Percentiles rank a stretch among this genome's conserved stretches.
Conservation (phyloP, 92 coral and sea anemone species). For the Palythoa grandis region DNA sequence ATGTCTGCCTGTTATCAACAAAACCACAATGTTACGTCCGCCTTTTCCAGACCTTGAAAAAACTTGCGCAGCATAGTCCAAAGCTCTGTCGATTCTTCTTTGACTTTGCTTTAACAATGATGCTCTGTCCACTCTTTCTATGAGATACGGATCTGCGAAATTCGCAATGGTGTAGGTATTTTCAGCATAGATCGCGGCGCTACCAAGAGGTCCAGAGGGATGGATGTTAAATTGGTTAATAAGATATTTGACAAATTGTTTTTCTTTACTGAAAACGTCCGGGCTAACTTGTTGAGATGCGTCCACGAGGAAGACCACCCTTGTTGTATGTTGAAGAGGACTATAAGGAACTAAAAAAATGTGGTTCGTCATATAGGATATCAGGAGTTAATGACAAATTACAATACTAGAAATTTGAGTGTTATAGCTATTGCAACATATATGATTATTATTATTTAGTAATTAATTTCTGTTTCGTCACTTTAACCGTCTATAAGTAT, state of each 20-base stretch:
- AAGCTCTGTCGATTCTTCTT: conserved; percentile 67
- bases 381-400: too few relatives aligned
- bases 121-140: conserved; percentile 55
- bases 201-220: conserved; percentile 32
- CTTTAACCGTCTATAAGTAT: too few relatives aligned
- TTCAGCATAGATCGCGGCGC: conserved; percentile 67
- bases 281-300: conserved; percentile 7
- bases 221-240: conserved; percentile 12
- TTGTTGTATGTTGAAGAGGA: conserved; percentile 14
- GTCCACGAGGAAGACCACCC: conserved; percentile 18
- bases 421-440: background rate
- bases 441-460: background rate
- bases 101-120: conserved; percentile 64
- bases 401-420: background rate
- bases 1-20: conserved; percentile 51
- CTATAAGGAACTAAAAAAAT: conserved; percentile 8
- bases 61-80: conserved; percentile 58
- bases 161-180: conserved; percentile 58
- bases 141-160: conserved; percentile 1
- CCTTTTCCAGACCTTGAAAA: conserved; percentile 55
- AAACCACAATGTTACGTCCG: conserved; percentile 67
- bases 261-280: conserved; percentile 35
- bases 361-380: background rate
- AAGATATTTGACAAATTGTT: conserved; percentile 38
- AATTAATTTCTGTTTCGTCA: too few relatives aligned